Evolutionary conservation across 2,888 invertebrate genomes (phyloP).

Genomic region (Amiota minor): DNA sequence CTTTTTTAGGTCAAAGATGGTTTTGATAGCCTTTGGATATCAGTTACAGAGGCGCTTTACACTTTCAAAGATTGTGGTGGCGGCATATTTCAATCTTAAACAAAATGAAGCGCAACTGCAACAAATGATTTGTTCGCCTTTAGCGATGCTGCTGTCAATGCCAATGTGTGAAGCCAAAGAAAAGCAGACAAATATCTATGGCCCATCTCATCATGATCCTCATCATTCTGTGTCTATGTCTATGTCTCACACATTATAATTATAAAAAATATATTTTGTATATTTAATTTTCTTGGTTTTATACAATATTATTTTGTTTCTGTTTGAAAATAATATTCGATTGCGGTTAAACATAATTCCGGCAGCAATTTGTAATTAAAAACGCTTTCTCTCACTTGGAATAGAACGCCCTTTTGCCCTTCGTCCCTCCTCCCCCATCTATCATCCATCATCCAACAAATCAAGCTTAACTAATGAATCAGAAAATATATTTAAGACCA

Average conservation of each 20-base stretch:
- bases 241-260: slow-evolving; percentile 11
- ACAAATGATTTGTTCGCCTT: neutral
- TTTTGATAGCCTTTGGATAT: too few species aligned
- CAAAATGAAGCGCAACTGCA: too few species aligned
- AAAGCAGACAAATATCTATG: neutral
- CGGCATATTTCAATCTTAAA: too few species aligned
- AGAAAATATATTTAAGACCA: neutral
- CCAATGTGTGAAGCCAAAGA: slow-evolving; percentile 7
- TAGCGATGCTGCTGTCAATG: neutral
- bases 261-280: slow-evolving; percentile 22
- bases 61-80: neutral
- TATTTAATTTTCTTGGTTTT: neutral
- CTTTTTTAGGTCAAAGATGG: neutral
- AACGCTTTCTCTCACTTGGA: slow-evolving; percentile 17
- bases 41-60: neutral
- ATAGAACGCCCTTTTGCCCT: too few species aligned
- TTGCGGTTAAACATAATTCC: slow-evolving; percentile 13
- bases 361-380: slow-evolving; percentile 25
- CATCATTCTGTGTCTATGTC: neutral
- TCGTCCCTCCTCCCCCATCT: too few species aligned
- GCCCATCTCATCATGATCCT: too few species aligned
- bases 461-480: neutral
- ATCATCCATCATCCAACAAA: neutral
- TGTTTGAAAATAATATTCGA: neutral
- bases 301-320: too few species aligned